These are phyloP conservation scores for Hyperoodon ampullatus DNA, from an alignment of 2,113 vertebrate genomes.

Conservation along the genomic window DNA sequence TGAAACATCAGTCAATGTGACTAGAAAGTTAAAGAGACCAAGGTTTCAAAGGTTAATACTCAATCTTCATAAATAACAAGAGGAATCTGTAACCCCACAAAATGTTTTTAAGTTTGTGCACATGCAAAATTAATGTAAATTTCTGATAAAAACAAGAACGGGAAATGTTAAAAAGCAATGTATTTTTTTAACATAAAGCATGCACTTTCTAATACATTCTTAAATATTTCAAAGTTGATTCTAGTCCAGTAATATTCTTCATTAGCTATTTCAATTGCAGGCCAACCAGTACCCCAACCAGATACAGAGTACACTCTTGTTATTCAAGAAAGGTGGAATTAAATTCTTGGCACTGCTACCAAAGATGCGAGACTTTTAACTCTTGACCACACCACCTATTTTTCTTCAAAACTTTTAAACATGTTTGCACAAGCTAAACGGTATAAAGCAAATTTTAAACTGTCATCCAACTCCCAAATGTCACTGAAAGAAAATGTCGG, in stretches of 20 bases:
- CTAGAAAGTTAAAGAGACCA: constrained; percentile 1
- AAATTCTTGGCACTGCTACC: not conserved
- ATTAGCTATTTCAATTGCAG: constrained; percentile 62
- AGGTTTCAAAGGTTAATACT: constrained; percentile 37
- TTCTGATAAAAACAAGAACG: not conserved
- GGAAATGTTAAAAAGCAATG: constrained; percentile 71
- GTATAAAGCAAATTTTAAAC: constrained; percentile 73
- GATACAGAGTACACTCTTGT: not conserved
- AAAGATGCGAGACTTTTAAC: not conserved
- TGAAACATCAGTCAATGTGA: not conserved
- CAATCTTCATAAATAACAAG: constrained; percentile 53
- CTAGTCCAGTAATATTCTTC: constrained; percentile 68
- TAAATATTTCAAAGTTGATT: constrained; percentile 45
- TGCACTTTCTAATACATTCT: constrained; percentile 61
- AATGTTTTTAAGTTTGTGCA: not conserved
- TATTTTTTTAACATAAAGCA: constrained; percentile 52
- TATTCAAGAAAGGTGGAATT: constrained; percentile 20
- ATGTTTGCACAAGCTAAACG: constrained; percentile 70
- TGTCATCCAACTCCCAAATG: constrained; percentile 60
- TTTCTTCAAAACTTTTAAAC: not conserved
- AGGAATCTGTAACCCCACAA: constrained; percentile 41
- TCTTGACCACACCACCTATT: constrained; percentile 27
- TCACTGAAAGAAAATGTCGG: constrained; percentile 54
- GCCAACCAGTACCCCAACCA: constrained; percentile 56
- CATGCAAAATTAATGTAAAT: constrained; percentile 32